Evolutionary conservation across 2,888 invertebrate genomes (phyloP), one percentile per base, ranked within the genome.

Genomic region (Agrochola circellaris): DNA sequence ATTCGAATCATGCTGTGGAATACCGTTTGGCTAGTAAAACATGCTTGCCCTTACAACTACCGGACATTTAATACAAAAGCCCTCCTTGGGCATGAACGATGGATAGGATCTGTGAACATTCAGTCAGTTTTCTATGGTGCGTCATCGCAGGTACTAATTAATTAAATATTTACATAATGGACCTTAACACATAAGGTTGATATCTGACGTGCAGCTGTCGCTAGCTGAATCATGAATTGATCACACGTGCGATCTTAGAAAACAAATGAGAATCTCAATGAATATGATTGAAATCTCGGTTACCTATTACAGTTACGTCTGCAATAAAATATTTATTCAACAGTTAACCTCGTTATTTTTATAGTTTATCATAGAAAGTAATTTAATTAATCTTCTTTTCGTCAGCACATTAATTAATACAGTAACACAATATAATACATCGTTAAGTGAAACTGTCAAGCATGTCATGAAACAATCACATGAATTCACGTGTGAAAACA

Each of bases 331-430:
- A 45, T 48, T 42, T 45, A 54, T 76, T 54, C 54, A 54, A 48
- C 13, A 30, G 8, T 54, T 58, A 54, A 34, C 79, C 82, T 79
- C n/a, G 15, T 54, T 58, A 54, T 54, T 54, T 20, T 45, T 38
- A 23, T 17, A 38, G 9, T 45, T 4, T 34, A 60, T 54, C 20
- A 34, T 38, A 51, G 11, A 75, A 51, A 34, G 30, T 51, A 42
- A 81, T 75, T 82, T 26, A 23, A 58, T 58, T 26, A 60, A 34
- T 30, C 51, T 65, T 6, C 42, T 78, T 78, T 82, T 65, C 64
- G 15, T 58, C n/a, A 81, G 38, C 5, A 38, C 48, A 30, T 60
- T 26, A 30, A 64, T 51, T 45, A 17, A n/a, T 17, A 38, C 20
- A 58, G 26, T 51, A 62, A 42, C 17, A 64, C 8, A 42, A 26